These are phyloP conservation scores for Habrosyne pyritoides DNA, from an alignment of 2,888 invertebrate genomes.

Conservation along the genomic window DNA sequence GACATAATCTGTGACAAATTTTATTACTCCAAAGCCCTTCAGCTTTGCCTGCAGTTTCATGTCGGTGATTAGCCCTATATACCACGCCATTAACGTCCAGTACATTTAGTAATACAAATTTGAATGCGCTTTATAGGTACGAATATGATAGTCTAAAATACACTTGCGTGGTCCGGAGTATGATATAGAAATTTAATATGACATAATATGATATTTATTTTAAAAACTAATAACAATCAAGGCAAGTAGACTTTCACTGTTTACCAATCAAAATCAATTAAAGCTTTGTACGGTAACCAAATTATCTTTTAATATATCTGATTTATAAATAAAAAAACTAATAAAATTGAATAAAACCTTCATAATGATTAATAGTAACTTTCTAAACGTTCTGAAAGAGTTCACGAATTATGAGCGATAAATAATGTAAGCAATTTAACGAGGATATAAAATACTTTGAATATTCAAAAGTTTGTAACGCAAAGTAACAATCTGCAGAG, in stretches of 20 bases:
- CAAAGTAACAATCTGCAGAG: slow-evolving; percentile 20
- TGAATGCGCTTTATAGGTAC: neutral
- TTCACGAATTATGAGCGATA: slow-evolving; percentile 10
- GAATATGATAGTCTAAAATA: neutral
- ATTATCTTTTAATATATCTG: neutral
- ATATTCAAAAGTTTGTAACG: slow-evolving; percentile 24
- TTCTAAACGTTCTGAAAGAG: slow-evolving; percentile 1
- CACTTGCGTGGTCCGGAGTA: neutral
- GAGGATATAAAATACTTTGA: slow-evolving; percentile 27
- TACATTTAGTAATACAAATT: neutral
- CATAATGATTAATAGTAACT: neutral
- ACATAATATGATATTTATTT: neutral
- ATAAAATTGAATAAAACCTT: slow-evolving; percentile 1
- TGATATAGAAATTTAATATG: neutral
- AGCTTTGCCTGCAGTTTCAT: slow-evolving; percentile 8
- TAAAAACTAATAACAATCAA: neutral
- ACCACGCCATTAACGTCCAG: neutral
- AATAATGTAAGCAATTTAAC: slow-evolving; percentile 17
- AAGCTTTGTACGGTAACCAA: neutral
- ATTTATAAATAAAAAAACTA: neutral
- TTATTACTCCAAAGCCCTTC: slow-evolving; percentile 21
- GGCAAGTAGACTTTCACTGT: neutral
- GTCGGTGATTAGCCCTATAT: neutral
- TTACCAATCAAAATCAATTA: neutral
- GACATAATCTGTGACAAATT: slow-evolving; percentile 40